Conservation (phyloP, 2,888 invertebrate genomes). For the Stegophylla sp. region DNA sequence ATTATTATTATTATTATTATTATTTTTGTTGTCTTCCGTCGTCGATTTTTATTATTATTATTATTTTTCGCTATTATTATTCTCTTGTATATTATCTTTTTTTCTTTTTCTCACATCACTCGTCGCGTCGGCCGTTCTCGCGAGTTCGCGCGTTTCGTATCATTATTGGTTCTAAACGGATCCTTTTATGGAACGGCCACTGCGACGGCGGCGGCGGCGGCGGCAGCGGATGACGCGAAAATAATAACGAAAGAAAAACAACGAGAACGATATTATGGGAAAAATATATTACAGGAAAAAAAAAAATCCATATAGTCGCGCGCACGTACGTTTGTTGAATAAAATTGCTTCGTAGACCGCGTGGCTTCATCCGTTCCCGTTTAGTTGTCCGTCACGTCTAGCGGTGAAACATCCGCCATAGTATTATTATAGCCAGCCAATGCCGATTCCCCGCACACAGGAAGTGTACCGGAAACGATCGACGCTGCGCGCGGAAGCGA, state of each 20-base stretch:
- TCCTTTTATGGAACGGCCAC: conserved; percentile 36
- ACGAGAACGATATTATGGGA: background rate
- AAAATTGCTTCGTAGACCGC: conserved; percentile 38
- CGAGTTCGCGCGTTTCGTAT: conserved; percentile 25
- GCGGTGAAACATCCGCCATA: background rate
- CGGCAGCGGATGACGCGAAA: conserved; percentile 20
- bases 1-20: conserved; percentile 29
- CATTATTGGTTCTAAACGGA: conserved; percentile 36
- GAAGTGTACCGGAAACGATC: conserved; percentile 20
- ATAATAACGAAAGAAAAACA: conserved; percentile 42
- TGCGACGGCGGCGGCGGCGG: too few species aligned
- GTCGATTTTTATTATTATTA: conserved; percentile 15
- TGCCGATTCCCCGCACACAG: conserved; percentile 8
- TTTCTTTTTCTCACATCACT: background rate
- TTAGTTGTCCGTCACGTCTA: conserved; percentile 29
- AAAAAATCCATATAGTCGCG: conserved; percentile 35
- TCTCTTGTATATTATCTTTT: background rate
- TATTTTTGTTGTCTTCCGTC: conserved; percentile 13
- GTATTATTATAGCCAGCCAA: too few species aligned
- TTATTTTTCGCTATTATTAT: background rate
- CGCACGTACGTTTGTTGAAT: conserved; percentile 45
- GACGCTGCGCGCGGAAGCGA: too few species aligned
- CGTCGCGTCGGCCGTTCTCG: background rate
- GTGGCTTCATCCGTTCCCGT: conserved; percentile 55
- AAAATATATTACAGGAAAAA: background rate